Percentiles rank a stretch among this genome's conserved stretches.
Evolutionary conservation across 1,140 invertebrate species (phyloP).

Genomic region (Bombus impatiens): DNA sequence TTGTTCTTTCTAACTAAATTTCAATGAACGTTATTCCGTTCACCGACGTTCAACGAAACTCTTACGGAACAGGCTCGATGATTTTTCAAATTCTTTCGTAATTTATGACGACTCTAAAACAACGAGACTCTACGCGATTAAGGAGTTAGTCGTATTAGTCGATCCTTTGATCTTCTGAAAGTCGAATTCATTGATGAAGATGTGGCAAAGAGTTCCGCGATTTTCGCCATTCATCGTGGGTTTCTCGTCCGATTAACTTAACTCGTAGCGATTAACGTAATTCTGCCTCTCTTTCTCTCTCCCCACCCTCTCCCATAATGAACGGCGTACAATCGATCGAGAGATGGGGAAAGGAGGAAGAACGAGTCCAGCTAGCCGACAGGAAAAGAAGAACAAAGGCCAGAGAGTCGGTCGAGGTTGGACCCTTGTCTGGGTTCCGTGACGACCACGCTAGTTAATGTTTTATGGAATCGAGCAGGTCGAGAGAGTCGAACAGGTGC

Average conservation of each 20-base stretch:
- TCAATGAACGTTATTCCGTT: no score
- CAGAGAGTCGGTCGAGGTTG: conserved; percentile 9
- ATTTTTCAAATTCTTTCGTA: no score
- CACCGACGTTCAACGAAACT: no score
- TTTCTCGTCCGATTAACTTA: not conserved
- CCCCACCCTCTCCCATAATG: not conserved
- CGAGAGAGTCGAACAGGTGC: conserved; percentile 62
- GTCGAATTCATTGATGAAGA: not conserved
- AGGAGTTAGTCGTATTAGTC: not conserved
- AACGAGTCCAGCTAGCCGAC: not conserved
- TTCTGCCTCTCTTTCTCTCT: not conserved
- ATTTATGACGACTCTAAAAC: no score
- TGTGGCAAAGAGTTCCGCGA: not conserved
- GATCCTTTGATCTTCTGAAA: no score
- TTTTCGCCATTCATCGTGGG: not conserved
- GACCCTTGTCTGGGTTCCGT: conserved; percentile 49
- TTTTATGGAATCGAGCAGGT: conserved; percentile 51
- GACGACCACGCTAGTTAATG: conserved; percentile 52
- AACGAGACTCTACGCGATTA: no score
- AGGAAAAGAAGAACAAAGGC: conserved; percentile 57
- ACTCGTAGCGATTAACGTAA: conserved; percentile 8
- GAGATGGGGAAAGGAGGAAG: no score
- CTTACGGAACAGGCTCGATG: no score
- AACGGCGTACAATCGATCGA: conserved; percentile 26
- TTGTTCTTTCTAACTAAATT: no score